Evolutionary conservation across 37 sponge, comb jelly and placozoan genomes (phyloP).

Genomic region (Aphrocallistes beatrix): DNA sequence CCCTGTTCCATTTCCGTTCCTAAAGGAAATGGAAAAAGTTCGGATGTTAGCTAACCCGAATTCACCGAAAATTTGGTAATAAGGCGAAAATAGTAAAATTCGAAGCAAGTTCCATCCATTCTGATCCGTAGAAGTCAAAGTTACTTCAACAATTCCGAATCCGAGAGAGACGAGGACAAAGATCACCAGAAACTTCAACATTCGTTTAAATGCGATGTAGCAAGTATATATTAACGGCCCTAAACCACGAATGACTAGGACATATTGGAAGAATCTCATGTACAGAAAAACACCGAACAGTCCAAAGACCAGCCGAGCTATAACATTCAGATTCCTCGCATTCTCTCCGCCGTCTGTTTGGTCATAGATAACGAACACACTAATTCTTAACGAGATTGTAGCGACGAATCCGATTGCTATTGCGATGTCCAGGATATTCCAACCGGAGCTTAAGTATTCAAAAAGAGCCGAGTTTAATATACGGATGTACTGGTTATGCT

Average conservation of each 20-base stretch:
- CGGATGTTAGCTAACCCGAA: background rate
- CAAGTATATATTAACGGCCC: slow-evolving; percentile 4
- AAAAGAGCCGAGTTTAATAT: background rate
- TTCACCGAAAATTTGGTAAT: background rate
- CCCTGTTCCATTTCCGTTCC: background rate
- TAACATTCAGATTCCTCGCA: background rate
- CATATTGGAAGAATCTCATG: slow-evolving; percentile 11
- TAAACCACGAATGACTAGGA: background rate
- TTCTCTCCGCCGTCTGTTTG: background rate
- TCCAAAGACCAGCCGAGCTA: background rate
- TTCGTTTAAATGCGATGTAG: slow-evolving; percentile 9
- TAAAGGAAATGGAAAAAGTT: background rate
- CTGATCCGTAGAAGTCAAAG: background rate
- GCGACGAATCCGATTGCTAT: background rate
- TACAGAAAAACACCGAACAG: background rate
- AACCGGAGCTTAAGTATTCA: background rate
- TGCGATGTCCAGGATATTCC: background rate
- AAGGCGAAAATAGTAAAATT: background rate
- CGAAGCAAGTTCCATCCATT: background rate
- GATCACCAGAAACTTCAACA: background rate
- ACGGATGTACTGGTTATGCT: background rate
- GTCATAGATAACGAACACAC: background rate
- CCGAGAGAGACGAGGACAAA: background rate
- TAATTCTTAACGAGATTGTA: background rate
- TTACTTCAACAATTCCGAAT: background rate